Conservation (phyloP, 1,140 invertebrate species). For the Lordiphosa collinella region DNA sequence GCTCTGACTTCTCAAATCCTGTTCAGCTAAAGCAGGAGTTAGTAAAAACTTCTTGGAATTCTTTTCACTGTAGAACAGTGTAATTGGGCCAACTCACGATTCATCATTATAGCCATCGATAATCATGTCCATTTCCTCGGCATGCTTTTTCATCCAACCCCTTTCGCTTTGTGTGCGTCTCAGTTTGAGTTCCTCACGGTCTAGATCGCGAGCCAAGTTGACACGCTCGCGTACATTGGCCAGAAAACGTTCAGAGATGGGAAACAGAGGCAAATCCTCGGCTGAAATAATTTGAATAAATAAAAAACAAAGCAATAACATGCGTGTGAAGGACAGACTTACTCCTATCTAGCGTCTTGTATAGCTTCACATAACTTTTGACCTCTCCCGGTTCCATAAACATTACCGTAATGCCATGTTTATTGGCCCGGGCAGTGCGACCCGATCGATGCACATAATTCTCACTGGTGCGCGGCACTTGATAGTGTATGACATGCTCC, state of each 20-base stretch:
- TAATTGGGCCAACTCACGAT: constrained; percentile 51
- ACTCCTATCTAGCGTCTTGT: constrained; percentile 91
- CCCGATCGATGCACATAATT: constrained; percentile 98
- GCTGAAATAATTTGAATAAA: too few relatives aligned
- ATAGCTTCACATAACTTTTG: constrained; percentile 89
- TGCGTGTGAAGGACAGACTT: constrained; percentile 31
- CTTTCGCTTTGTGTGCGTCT: constrained; percentile 85
- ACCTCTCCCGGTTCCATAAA: constrained; percentile 94
- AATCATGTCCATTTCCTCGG: constrained; percentile 91
- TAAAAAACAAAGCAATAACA: not conserved
- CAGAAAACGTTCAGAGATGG: constrained; percentile 86
- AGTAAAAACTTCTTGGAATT: too few relatives aligned
- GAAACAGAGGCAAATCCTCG: constrained; percentile 91
- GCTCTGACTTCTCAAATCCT: too few relatives aligned
- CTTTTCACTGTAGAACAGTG: too few relatives aligned
- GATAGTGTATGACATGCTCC: constrained; percentile 98
- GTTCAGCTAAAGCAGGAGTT: too few relatives aligned
- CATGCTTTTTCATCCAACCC: constrained; percentile 90
- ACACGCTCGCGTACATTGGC: constrained; percentile 86
- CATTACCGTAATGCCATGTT: constrained; percentile 94
- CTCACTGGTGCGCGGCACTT: constrained; percentile 94
- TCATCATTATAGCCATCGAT: constrained; percentile 84
- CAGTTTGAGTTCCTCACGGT: constrained; percentile 86
- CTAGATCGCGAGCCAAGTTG: constrained; percentile 88
- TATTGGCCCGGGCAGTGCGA: constrained; percentile 93